A percentile compares a stretch with the other conserved stretches of the same genome.
Conservation (phyloP, 2,888 invertebrate species). For the Clepsis dumicolana region DNA sequence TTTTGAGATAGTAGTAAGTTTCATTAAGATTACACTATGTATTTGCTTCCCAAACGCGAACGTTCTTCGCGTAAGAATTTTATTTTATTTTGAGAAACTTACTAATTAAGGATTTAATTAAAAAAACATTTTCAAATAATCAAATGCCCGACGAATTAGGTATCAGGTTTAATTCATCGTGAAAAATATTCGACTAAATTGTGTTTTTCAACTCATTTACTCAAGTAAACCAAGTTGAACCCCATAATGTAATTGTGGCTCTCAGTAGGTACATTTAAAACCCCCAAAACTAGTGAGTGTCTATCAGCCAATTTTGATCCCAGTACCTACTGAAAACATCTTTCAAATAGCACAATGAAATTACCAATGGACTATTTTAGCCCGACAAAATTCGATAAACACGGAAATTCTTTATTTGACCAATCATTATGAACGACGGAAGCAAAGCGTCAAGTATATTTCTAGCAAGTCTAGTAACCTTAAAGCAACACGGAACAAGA, state of each 20-base stretch:
- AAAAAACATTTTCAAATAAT: background rate
- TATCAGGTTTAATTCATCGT: background rate
- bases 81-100: background rate
- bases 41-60: background rate
- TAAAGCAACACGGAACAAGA: constrained; percentile 33
- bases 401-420: too few relatives aligned
- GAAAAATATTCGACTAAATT: background rate
- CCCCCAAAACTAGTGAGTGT: too few relatives aligned
- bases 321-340: too few relatives aligned
- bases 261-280: too few relatives aligned
- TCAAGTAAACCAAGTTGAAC: too few relatives aligned
- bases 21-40: constrained; percentile 13
- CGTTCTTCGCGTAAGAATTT: background rate
- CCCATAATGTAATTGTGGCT: too few relatives aligned
- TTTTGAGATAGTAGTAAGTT: constrained; percentile 11
- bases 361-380: too few relatives aligned
- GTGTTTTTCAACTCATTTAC: too few relatives aligned
- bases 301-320: too few relatives aligned
- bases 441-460: constrained; percentile 6
- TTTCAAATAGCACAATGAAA: too few relatives aligned
- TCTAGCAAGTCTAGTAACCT: constrained; percentile 8
- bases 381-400: too few relatives aligned
- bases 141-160: too few relatives aligned
- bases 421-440: constrained; percentile 12
- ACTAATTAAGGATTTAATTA: background rate